Evolutionary conservation across 2,797 vertebrate species (phyloP), one percentile per base, ranked within the genome.

Genomic region (Enteromius argenteus): DNA sequence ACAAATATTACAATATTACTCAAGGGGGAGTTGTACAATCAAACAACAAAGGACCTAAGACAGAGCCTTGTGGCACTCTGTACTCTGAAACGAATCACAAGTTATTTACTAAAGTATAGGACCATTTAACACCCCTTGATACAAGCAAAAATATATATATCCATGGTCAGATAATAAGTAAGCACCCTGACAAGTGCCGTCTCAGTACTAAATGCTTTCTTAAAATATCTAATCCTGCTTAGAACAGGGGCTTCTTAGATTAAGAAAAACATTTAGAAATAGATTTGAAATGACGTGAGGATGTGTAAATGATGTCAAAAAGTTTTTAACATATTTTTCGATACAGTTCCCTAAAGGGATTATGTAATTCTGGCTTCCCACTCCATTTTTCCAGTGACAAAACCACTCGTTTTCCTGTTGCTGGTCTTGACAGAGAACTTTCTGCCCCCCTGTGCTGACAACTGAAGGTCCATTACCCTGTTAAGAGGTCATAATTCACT

Each of bases 401-500:
- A 73, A 49, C 19, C 8, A 6, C 35, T 76, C 8, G 8, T 76
- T 76, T 60, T 42, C 53, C 35, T 19, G 53, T 76, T 39, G 53
- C 17, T 19, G 39, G 39, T 64, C 89, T 89, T 89, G 85, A 81
- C 78, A 32, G 58, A 37, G 37, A 74, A 30, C 44, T 14, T 67
- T 83, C 64, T 21, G 64, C 56, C 30, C 74, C 39, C 49, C n/a
- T 85, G 71, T 81, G 75, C 39, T 27, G 27, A 66, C 72, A 72
- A 58, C 17, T 72, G 60, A 83, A 74, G 53, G 46, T 64, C 76
- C 58, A 80, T 80, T 84, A 80, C 74, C 73, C 71, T 27, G 80
- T 69, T 72, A 79, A 49, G 37, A 87, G 74, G 81, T 81, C 73
- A 49, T 71, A 79, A 81, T 71, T 69, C 84, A 83, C 62, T 84